phyloP scores from a whole-genome alignment of 2,113 vertebrate species.

The Pagrus major region DNA sequence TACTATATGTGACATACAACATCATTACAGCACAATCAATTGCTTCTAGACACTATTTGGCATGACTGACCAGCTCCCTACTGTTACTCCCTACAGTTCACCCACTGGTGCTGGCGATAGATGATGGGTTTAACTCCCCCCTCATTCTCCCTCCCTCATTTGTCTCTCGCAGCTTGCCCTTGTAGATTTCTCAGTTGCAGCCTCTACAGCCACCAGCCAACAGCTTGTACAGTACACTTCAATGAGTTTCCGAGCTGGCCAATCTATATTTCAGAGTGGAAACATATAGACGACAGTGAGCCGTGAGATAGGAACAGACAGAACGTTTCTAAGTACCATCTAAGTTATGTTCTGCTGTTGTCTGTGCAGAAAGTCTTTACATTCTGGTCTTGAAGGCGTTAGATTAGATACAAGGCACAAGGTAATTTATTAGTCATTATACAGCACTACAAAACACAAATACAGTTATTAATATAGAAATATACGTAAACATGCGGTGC shows the following conservation, averaged over 20 bases:
- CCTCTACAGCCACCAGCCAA: constrained; percentile 30
- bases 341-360: constrained; percentile 10
- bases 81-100: constrained; percentile 19
- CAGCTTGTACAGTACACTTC: constrained; percentile 50
- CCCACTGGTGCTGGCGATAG: constrained; percentile 23
- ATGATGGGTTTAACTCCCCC: constrained; percentile 7
- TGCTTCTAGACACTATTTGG: constrained; percentile 40
- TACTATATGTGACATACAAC: not conserved
- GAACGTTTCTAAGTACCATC: constrained; percentile 34
- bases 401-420: too few species aligned
- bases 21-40: constrained; percentile 10
- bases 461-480: too few species aligned
- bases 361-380: constrained; percentile 14
- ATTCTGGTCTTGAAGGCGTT: not conserved
- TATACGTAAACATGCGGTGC: too few species aligned
- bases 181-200: constrained; percentile 12
- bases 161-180: constrained; percentile 16
- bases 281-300: constrained; percentile 48
- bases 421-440: too few species aligned
- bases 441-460: too few species aligned
- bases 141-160: constrained; percentile 3
- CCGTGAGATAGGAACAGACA: constrained; percentile 64
- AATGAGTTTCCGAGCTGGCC: constrained; percentile 27
- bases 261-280: constrained; percentile 60
- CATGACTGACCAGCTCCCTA: constrained; percentile 24